These are phyloP conservation scores for Picathartes gymnocephalus DNA, from an alignment of 2,113 vertebrate species.

Conservation along the genomic window DNA sequence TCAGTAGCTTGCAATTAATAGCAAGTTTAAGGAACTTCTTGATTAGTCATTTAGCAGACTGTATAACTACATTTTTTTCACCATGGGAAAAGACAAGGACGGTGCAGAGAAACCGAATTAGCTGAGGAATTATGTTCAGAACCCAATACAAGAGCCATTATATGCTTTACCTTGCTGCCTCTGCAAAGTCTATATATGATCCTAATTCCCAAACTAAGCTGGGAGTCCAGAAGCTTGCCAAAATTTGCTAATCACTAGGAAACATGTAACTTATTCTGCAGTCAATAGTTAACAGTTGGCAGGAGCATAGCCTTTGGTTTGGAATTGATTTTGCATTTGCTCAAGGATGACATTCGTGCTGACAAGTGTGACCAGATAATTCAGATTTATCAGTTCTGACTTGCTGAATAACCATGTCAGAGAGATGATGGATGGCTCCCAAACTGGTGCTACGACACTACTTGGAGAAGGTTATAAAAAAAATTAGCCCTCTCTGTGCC, in stretches of 20 bases:
- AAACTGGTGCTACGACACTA: not conserved
- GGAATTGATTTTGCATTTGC: slow-evolving; percentile 64
- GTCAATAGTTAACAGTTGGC: slow-evolving; percentile 29
- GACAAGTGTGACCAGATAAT: slow-evolving; percentile 48
- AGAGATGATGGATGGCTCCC: not conserved
- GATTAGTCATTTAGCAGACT: not conserved
- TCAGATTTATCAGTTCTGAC: slow-evolving; percentile 55
- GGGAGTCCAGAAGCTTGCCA: slow-evolving; percentile 19
- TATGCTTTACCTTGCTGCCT: not conserved
- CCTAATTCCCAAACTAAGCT: slow-evolving; percentile 50
- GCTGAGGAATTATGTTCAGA: not conserved
- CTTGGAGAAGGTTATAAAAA: not conserved
- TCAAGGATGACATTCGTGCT: slow-evolving; percentile 38
- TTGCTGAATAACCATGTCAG: slow-evolving; percentile 47
- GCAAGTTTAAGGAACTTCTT: not conserved
- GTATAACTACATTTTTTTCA: not conserved
- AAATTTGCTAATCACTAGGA: slow-evolving; percentile 35
- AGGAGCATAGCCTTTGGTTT: slow-evolving; percentile 27
- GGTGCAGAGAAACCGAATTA: not conserved
- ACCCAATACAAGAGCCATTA: not conserved
- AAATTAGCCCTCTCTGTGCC: not conserved
- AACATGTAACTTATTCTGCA: slow-evolving; percentile 25
- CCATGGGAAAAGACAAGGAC: not conserved
- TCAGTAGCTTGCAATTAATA: not conserved
- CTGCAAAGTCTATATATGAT: not conserved